Percentiles rank a stretch among this genome's conserved stretches.
Evolutionary conservation across 2,888 invertebrate genomes (phyloP).

Genomic region (Mesorhabditis spiculigera): DNA sequence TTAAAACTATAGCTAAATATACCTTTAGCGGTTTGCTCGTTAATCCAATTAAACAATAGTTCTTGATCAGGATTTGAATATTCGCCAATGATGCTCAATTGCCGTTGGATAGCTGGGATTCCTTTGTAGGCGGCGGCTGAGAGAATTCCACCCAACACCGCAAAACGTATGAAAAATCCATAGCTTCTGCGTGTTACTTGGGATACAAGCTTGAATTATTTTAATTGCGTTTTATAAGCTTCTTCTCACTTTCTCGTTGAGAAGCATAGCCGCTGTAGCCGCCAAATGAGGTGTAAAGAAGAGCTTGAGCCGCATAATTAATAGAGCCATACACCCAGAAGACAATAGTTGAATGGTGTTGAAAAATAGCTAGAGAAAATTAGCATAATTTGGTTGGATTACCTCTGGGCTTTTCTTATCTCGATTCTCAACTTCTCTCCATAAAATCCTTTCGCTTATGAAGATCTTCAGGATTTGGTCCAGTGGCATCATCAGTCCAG

Average conservation of each 20-base stretch:
- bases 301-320: conserved; percentile 76
- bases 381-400: neutral
- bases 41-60: conserved; percentile 76
- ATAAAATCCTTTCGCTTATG: neutral
- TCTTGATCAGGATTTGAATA: conserved; percentile 74
- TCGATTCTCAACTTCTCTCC: neutral
- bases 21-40: conserved; percentile 64
- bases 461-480: neutral
- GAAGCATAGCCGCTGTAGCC: conserved; percentile 71
- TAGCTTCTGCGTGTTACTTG: neutral
- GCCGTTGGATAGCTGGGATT: conserved; percentile 40
- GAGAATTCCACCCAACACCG: conserved; percentile 17
- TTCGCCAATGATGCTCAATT: conserved; percentile 67
- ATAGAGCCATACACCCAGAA: conserved; percentile 72
- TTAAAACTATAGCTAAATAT: conserved; percentile 3
- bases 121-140: conserved; percentile 19
- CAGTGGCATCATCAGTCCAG: neutral
- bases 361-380: conserved; percentile 63
- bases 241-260: conserved; percentile 50
- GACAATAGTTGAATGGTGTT: conserved; percentile 72
- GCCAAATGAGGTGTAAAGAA: conserved; percentile 77
- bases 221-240: neutral
- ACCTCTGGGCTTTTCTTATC: neutral
- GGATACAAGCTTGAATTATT: neutral
- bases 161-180: conserved; percentile 7